Percentiles rank a stretch among this genome's conserved stretches.
These are phyloP conservation scores for Yoshiicerus persimilis DNA, from an alignment of 1,140 invertebrate species.

Conservation along the genomic window DNA sequence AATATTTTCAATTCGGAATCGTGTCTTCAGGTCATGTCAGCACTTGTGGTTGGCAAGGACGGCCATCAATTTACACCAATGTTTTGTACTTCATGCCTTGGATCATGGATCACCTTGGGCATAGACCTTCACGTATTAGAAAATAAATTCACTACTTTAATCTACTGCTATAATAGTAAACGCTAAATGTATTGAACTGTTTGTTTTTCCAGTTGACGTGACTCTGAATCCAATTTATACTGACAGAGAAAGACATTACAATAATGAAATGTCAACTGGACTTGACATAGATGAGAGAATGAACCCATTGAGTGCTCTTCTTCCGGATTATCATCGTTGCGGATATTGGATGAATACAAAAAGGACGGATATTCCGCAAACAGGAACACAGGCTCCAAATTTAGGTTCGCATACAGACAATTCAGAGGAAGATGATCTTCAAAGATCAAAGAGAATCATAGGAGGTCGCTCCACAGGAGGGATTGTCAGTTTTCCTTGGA, in stretches of 20 bases:
- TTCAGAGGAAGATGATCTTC: background rate
- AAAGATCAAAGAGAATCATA: background rate
- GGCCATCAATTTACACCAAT: constrained; percentile 28
- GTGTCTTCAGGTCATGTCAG: background rate
- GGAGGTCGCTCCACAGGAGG: background rate
- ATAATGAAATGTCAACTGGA: background rate
- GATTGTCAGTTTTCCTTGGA: background rate
- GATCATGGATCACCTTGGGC: constrained; percentile 34
- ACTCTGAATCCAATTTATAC: background rate
- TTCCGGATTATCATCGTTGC: background rate
- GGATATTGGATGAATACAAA: background rate
- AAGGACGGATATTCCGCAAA: no score
- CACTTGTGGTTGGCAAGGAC: constrained; percentile 10
- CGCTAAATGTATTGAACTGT: background rate
- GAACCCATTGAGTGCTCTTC: background rate
- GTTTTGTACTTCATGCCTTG: constrained; percentile 39
- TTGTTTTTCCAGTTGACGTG: background rate
- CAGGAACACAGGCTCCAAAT: no score
- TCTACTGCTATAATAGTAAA: background rate
- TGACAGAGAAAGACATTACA: background rate
- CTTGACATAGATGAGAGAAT: background rate
- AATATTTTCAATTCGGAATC: constrained; percentile 40
- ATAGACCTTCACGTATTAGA: background rate
- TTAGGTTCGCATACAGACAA: no score
- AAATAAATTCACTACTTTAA: background rate